phyloP scores from a whole-genome alignment of 2,113 vertebrate genomes.

The Siniperca chuatsi region DNA sequence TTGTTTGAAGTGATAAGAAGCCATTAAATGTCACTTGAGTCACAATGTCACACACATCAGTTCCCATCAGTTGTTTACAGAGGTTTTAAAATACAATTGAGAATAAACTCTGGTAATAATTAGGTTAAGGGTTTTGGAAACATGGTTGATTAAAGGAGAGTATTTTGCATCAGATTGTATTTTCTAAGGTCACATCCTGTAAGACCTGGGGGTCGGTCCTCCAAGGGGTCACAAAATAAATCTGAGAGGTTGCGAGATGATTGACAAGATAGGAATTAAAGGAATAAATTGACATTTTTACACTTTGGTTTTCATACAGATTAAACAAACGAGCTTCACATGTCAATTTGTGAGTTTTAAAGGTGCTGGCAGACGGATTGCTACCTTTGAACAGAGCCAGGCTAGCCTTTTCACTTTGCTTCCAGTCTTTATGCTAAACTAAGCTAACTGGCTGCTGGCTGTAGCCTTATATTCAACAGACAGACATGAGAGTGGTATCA shows the following conservation, averaged over 20 bases:
- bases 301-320: not conserved
- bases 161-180: not conserved
- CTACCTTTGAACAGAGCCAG: not conserved
- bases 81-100: not conserved
- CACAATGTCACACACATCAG: conserved; percentile 12
- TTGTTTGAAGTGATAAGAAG: conserved; percentile 28
- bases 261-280: not conserved
- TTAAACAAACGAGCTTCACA: not conserved
- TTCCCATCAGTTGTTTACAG: conserved; percentile 12
- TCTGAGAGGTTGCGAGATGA: not conserved
- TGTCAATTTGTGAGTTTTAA: not conserved
- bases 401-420: not conserved
- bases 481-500: not conserved
- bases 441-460: not conserved
- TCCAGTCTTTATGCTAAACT: not conserved
- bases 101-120: not conserved
- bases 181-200: not conserved
- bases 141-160: not conserved
- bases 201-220: not conserved
- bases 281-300: not conserved
- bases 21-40: conserved; percentile 2
- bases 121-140: not conserved
- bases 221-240: not conserved
- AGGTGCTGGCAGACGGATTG: not conserved
- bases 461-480: not conserved